Conservation (phyloP, 2,888 invertebrate species). For the Drosophila barbarae region DNA sequence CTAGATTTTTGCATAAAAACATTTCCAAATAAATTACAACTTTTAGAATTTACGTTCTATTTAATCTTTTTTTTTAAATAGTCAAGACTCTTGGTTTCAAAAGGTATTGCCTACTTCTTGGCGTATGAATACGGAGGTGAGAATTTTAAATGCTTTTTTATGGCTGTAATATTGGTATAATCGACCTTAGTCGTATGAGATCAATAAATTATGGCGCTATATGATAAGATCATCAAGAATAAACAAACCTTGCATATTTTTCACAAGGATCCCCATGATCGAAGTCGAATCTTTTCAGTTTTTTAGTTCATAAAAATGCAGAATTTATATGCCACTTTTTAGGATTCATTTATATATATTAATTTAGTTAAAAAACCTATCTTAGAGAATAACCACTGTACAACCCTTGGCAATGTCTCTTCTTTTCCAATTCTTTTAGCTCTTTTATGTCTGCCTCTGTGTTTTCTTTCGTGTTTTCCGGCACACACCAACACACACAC, state of each 20-base stretch:
- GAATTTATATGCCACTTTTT: background rate
- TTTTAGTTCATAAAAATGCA: too few species aligned
- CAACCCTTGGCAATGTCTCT: conserved; percentile 26
- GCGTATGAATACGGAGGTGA: background rate
- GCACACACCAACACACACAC: conserved; percentile 7
- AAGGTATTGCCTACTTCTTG: background rate
- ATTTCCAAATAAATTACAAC: background rate
- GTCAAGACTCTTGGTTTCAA: background rate
- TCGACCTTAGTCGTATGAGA: background rate
- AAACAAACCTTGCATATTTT: background rate
- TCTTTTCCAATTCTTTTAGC: conserved; percentile 7
- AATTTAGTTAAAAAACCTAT: background rate
- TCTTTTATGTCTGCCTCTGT: conserved; percentile 21
- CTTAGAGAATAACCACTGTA: conserved; percentile 1
- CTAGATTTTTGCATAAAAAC: background rate
- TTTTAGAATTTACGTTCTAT: background rate
- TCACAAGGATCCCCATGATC: too few species aligned
- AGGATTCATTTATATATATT: background rate
- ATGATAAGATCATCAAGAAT: background rate
- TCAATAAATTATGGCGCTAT: background rate
- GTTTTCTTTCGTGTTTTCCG: conserved; percentile 29
- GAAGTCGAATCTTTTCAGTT: too few species aligned
- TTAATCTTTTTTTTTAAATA: too few species aligned
- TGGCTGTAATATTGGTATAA: background rate
- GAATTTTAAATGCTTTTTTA: background rate